phyloP scores from a whole-genome alignment of 2,888 invertebrate species.

The Xylota sylvarum region DNA sequence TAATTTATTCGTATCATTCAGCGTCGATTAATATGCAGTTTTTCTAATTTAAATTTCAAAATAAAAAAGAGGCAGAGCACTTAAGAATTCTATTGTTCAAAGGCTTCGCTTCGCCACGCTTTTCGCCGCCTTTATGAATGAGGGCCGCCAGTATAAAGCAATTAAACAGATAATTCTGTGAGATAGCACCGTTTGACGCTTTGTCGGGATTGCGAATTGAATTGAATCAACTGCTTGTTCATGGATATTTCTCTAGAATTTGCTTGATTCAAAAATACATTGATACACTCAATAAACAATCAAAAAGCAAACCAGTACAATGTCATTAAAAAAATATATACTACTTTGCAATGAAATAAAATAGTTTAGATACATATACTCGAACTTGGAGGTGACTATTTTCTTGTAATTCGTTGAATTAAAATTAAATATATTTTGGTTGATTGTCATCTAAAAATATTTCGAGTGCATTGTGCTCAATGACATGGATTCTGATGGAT shows the following conservation, averaged over 20 bases:
- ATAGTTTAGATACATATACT: conserved; percentile 6
- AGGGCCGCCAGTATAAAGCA: conserved; percentile 8
- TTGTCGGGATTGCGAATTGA: neutral
- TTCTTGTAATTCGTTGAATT: conserved; percentile 4
- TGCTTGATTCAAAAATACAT: neutral
- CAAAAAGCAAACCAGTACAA: conserved; percentile 22
- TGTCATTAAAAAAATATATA: conserved; percentile 11
- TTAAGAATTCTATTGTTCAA: conserved; percentile 33
- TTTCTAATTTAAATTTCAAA: conserved; percentile 26
- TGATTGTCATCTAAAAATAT: conserved; percentile 30
- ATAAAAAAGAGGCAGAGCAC: neutral
- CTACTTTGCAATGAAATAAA: neutral
- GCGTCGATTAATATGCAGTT: conserved; percentile 23
- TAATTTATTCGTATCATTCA: conserved; percentile 10
- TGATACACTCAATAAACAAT: conserved; percentile 11
- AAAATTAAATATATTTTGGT: conserved; percentile 9
- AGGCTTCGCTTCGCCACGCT: conserved; percentile 10
- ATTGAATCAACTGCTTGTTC: neutral
- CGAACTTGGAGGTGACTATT: neutral
- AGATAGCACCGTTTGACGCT: neutral
- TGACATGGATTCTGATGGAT: conserved; percentile 3
- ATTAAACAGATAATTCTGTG: neutral
- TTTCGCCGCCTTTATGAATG: conserved; percentile 7
- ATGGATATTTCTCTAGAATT: neutral
- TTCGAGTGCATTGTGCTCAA: neutral